Evolutionary conservation across 2,888 invertebrate genomes (phyloP), one percentile per base, ranked within the genome.

Genomic region (Agriopis leucophaearia): DNA sequence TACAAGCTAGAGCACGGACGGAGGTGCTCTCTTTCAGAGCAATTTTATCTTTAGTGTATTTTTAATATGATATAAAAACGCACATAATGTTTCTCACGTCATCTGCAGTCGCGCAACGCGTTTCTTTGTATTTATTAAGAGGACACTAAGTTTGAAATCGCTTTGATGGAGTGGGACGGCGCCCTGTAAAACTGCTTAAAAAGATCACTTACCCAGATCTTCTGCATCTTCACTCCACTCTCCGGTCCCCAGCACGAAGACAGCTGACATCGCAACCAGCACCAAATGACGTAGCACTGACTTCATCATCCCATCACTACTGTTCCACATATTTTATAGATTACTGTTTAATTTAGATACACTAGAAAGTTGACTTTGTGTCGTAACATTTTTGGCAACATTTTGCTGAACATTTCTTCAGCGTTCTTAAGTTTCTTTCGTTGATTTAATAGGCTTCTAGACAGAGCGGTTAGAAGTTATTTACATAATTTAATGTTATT

Each of bases 211-310:
- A 94, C 94, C 94, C 68, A 94, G 78, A 71, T 94, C 94, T 70
- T 94, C 94, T 0, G 94, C 94, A 71, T 94, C 94, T 78, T 94
- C 94, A 55, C 88, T 94, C 94, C 94, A 94, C 74, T 94, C 94
- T 1, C 94, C 92, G 0, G 91, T 90, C 1, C 88, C 91, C n/a
- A 79, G 69, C 57, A 89, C 92, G 64, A 87, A 68, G 15, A 79
- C 87, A 1, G 83, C 87, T 1, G 84, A 84, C 80, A 86, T 78
- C 63, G 83, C 75, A 12, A 81, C 81, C 73, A 92, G 63, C 73
- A 86, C 72, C 63, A 81, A 76, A 66, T 80, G 83, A 70, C 83
- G 77, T 63, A 89, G 63, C 75, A 87, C 71, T 56, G 77, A 79
- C 81, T 77, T 83, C 83, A 88, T 78, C 76, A 79, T 82, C 80